Conservation (phyloP, 2,113 vertebrate genomes). For the Passer montanus region DNA sequence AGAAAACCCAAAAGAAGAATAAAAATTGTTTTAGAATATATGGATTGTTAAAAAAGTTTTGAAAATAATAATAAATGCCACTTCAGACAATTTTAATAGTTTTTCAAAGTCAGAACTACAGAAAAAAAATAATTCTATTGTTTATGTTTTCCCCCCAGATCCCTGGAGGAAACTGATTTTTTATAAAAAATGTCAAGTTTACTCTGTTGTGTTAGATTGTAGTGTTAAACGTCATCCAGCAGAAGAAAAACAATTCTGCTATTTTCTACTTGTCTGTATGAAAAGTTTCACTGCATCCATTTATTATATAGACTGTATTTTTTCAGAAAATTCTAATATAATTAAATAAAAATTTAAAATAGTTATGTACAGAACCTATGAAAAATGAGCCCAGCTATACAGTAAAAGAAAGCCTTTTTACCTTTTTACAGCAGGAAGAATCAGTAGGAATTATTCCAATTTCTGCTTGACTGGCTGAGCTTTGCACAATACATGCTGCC, state of each 20-base stretch:
- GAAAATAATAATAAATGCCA: background rate
- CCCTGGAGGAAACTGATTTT: background rate
- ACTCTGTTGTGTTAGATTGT: background rate
- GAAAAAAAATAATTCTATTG: background rate
- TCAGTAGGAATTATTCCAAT: background rate
- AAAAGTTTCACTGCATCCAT: background rate
- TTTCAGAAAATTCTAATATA: background rate
- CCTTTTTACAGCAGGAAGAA: background rate
- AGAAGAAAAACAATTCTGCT: background rate
- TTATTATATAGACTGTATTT: background rate
- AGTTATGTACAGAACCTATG: background rate
- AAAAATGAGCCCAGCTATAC: background rate
- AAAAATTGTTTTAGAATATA: background rate
- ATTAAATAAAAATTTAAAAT: background rate
- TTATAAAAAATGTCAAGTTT: background rate
- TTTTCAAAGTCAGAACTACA: background rate
- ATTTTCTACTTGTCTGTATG: background rate
- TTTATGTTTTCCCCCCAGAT: rapidly evolving
- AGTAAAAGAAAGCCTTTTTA: background rate
- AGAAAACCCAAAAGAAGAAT: background rate
- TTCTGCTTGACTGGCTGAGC: background rate
- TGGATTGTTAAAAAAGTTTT: background rate
- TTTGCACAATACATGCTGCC: background rate
- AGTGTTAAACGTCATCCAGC: background rate
- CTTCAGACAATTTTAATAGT: background rate